These are phyloP conservation scores for Pherbina coryleti DNA, from an alignment of 2,888 invertebrate genomes.

Conservation along the genomic window DNA sequence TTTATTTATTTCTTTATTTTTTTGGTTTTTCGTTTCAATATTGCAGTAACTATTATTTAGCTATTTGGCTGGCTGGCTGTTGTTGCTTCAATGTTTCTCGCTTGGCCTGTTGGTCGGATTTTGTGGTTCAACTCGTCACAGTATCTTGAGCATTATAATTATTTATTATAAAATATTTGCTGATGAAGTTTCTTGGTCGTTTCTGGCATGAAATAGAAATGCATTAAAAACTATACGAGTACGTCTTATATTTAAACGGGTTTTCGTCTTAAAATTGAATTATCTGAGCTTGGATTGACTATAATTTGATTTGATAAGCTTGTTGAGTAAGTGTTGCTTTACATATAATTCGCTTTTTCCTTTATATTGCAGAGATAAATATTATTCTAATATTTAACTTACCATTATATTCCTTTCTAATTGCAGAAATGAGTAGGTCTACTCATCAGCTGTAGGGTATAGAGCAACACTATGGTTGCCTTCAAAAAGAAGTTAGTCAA, in stretches of 20 bases:
- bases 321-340: not conserved
- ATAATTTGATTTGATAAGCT: conserved; percentile 10
- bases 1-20: conserved; percentile 2
- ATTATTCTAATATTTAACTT: no score
- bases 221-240: conserved; percentile 7
- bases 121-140: conserved; percentile 33
- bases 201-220: conserved; percentile 32
- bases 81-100: conserved; percentile 1
- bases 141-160: conserved; percentile 35
- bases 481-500: not conserved
- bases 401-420: no score
- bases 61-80: not conserved
- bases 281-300: not conserved
- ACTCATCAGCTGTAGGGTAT: not conserved
- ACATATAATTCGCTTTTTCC: not conserved
- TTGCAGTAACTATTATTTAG: conserved; percentile 15
- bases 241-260: not conserved
- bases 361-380: no score
- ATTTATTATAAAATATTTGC: conserved; percentile 28
- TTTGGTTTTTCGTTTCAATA: not conserved
- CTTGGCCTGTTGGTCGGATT: conserved; percentile 11
- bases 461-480: not conserved
- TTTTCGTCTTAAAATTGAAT: conserved; percentile 22
- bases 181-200: conserved; percentile 24
- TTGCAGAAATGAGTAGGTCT: not conserved